Base-by-base conservation (phyloP, 2,888 invertebrate genomes). In the Celastrina argiolus region DNA sequence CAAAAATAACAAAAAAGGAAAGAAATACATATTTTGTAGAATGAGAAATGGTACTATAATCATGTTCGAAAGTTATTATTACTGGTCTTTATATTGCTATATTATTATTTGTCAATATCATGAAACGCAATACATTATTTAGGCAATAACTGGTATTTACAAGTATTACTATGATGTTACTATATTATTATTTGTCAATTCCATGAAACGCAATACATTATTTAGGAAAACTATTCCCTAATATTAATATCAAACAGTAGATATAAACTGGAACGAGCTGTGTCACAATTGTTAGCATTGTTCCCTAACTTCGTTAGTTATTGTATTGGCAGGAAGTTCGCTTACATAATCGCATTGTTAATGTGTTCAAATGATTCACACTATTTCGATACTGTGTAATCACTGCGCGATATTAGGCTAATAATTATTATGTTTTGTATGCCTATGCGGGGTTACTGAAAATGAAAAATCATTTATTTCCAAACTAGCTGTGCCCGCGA, bases 241-340 rank as follows among this genome's bases (percentile, higher is more conserved):
- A 61, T 34, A 31, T 34, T 34, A 51, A 51, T 56, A 39, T 61
- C 26, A 59, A n/a, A 59, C 31, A 22, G 61, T 36, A 61, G 26
- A 61, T 61, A 39, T 61, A 61, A 61, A 61, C 36, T 61, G 18
- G 36, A 61, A 22, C 61, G 36, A 39, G 61, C 39, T 14, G 61
- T 36, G 36, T 61, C 22, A 22, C 36, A 16, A 36, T 36, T 31
- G 58, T 61, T 18, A 22, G 39, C 61, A 61, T 61, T 61, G 61
- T 61, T 61, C 2, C 1, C 6, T 58, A 58, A 59, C 61, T 36
- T 22, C 22, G 61, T 61, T 61, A 61, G 61, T 61, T 61, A 61
- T 61, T 36, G 36, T 61, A 39, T 61, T 61, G 61, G 39, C 61
- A 61, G 61, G 61, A 66, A 51, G 64, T 45, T 65, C 26, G 56